Base-by-base conservation (phyloP, 2,113 vertebrate species). In the Rhineura floridana region DNA sequence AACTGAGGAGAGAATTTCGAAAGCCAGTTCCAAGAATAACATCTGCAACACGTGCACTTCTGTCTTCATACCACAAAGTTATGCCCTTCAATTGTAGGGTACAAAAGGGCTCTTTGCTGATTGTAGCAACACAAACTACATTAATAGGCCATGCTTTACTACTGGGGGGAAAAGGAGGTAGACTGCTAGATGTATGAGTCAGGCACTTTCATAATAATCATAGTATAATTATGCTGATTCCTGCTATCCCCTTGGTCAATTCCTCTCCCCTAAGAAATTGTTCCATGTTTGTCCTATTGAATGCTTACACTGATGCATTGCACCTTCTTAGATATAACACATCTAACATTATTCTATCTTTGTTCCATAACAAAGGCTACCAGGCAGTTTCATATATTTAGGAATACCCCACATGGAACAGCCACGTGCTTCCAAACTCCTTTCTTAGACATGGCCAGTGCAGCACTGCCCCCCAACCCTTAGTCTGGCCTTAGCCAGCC, bases 21-120 rank as follows among this genome's bases (percentile, higher is more conserved):
- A 93, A 90, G 91, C 28, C 52, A 13, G 11, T 55, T 84, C 88
- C 89, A 93, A 77, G 44, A 90, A 69, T 78, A 88, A 80, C 33
- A 88, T 87, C n/a, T 87, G 36, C 72, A 93, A 17, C 62, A 91
- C 87, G 39, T 90, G 23, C 48, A 46, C 1, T 88, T 88, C 90
- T 91, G 13, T 86, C 78, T 88, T 52, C 79, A 36, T 36, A 84
- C 1, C 12, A 79, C 72, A 75, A 91, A 92, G 48, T 75, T 63
- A 33, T 42, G 83, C 76, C 80, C 89, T 42, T 42, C 63, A 30
- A 12, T 44, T 39, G 6, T 50, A 76, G 80, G 0, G 0, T 59
- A 78, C 1, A 8, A 81, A 67, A 88, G 89, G 81, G 0, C 0
- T 17, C 2, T 12, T 84, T 88, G 17, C 23, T 88, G 81, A 90